These are phyloP conservation scores for Cuculus canorus DNA, from an alignment of 2,797 vertebrate species.

Conservation along the genomic window DNA sequence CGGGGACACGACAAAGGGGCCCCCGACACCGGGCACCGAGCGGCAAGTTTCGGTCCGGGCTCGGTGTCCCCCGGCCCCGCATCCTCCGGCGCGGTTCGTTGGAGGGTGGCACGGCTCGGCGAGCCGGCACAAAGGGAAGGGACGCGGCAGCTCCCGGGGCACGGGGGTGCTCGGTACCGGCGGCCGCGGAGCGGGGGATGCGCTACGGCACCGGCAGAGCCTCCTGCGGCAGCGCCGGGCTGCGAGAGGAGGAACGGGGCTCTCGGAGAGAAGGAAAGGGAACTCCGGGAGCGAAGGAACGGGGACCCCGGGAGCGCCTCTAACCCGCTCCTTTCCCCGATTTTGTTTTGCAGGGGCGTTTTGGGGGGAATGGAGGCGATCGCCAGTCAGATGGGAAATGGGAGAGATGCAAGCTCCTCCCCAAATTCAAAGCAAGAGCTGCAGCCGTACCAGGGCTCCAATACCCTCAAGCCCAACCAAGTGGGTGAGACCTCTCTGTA, in stretches of 20 bases:
- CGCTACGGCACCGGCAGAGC: background rate
- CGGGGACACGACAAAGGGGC: background rate
- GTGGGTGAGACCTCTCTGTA: slow-evolving; percentile 95
- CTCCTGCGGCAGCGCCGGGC: background rate
- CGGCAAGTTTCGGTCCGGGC: background rate
- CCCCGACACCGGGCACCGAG: background rate
- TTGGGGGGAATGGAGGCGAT: slow-evolving; percentile 90
- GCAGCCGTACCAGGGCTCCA: slow-evolving; percentile 84
- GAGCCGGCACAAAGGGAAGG: slow-evolving; percentile 19
- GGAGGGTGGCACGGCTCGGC: background rate
- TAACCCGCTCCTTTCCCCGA: background rate
- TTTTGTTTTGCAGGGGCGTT: slow-evolving; percentile 52
- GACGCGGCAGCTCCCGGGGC: background rate
- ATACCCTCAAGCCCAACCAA: slow-evolving; percentile 92
- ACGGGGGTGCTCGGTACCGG: background rate
- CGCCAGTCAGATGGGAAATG: slow-evolving; percentile 87
- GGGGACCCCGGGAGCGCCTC: background rate
- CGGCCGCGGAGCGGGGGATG: background rate
- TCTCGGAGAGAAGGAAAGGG: no score
- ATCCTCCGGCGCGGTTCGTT: background rate
- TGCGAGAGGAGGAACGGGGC: background rate
- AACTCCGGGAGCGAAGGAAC: no score
- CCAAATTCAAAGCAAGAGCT: slow-evolving; percentile 89
- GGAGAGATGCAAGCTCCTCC: slow-evolving; percentile 88
- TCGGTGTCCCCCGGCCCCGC: background rate